Base-by-base conservation (phyloP, 2,797 vertebrate genomes). In the Lagocephalus sceleratus region DNA sequence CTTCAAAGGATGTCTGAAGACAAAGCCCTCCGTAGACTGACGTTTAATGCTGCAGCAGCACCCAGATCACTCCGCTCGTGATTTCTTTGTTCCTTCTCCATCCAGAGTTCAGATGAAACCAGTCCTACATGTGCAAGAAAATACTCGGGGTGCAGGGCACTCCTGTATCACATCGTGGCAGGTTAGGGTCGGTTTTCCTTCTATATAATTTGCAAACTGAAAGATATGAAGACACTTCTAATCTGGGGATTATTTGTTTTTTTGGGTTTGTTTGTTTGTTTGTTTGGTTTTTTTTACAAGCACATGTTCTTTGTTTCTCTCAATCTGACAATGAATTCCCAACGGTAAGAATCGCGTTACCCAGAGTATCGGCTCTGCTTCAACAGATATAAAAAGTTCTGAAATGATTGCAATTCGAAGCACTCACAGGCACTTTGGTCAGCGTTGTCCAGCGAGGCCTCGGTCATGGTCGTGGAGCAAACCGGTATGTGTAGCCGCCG, bases 401-500 rank as follows among this genome's bases (percentile, higher is more conserved):
- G 51, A 71, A 72, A 41, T 73, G 74, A 63, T 60, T 81, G 78
- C 78, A 83, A 82, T 86, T 76, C 78, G 79, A 87, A 78, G 90
- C 90, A 92, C 87, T 92, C 83, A 80, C 68, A 79, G 75, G 90
- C 91, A 91, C 89, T 92, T 91, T 92, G 82, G 68, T 72, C 60
- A 25, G 57, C 60, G 68, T 63, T 69, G 71, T 73, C 67, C 59
- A 58, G 63, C 70, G 49, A 68, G 71, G 68, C 57, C 60, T 50
- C 50, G 58, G 64, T 64, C 48, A 60, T 57, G 45, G 20, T 50
- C 73, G 6, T 42, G 40, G 40, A 19, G 58, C 61, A 61, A 81
- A 72, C 60, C 62, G 65, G 68, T 71, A 63, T 32, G 26, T 74
- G 68, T 55, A 60, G 77, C 73, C 32, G 32, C 12, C 12, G 72